phyloP scores from a whole-genome alignment of 2,888 invertebrate genomes.

The Autographa gamma region DNA sequence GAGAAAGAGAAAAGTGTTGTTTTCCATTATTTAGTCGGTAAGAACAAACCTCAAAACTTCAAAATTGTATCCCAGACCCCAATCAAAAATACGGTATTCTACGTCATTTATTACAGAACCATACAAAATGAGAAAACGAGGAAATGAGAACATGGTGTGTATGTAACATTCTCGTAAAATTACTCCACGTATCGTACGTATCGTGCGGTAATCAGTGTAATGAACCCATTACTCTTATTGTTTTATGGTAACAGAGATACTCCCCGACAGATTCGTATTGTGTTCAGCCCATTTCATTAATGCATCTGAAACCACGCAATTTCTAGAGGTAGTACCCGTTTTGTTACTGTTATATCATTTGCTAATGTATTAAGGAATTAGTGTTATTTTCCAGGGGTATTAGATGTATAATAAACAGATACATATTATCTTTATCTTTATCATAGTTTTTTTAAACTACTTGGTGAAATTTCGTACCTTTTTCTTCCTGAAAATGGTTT shows the following conservation, averaged over 20 bases:
- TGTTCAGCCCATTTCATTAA: conserved; percentile 40
- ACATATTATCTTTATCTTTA: too few species aligned
- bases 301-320: conserved; percentile 33
- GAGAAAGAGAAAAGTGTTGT: too few species aligned
- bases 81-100: neutral
- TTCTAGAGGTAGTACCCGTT: conserved; percentile 14
- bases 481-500: too few species aligned
- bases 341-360: neutral
- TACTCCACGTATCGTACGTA: conserved; percentile 21
- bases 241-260: conserved; percentile 44
- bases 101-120: neutral
- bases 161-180: too few species aligned
- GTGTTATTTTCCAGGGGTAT: too few species aligned
- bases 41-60: neutral
- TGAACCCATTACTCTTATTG: conserved; percentile 51
- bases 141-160: neutral
- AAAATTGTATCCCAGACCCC: neutral
- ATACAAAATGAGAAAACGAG: neutral
- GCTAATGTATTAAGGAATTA: too few species aligned
- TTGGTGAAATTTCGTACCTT: too few species aligned
- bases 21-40: too few species aligned
- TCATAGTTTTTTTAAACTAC: too few species aligned
- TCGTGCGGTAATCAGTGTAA: conserved; percentile 40
- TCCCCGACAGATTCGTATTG: conserved; percentile 23
- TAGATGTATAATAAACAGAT: too few species aligned